A percentile compares a stretch with the other conserved stretches of the same genome.
phyloP scores from a whole-genome alignment of 2,113 vertebrate species.

The Gambusia affinis region DNA sequence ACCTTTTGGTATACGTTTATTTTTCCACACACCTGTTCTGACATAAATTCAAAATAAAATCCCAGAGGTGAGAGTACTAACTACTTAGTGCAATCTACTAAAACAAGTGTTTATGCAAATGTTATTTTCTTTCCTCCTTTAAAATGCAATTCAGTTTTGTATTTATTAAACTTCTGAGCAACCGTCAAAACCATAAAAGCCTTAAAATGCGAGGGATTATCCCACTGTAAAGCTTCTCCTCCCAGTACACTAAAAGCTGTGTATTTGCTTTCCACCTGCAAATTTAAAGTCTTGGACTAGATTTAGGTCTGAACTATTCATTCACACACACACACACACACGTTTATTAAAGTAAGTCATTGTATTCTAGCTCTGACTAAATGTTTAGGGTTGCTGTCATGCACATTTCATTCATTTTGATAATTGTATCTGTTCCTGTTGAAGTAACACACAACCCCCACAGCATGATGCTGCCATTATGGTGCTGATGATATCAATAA shows the following conservation, averaged over 20 bases:
- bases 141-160: neutral
- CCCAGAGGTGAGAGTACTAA: neutral
- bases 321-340: no score
- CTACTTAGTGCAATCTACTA: neutral
- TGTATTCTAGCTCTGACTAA: neutral
- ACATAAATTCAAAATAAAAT: conserved; percentile 14
- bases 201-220: conserved; percentile 30
- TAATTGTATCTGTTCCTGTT: neutral
- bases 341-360: neutral
- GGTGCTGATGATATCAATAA: no score
- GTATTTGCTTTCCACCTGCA: no score
- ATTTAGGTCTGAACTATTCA: neutral
- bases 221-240: conserved; percentile 27
- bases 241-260: conserved; percentile 8
- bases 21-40: conserved; percentile 7
- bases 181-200: conserved; percentile 23
- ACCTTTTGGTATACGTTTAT: neutral
- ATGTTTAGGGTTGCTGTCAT: neutral
- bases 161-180: conserved; percentile 29
- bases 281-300: neutral
- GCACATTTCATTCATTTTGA: neutral
- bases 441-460: no score
- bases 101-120: neutral
- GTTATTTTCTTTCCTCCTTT: neutral
- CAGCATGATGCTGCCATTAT: no score